These are phyloP conservation scores for Bursaphelenchus okinawaensis DNA, from an alignment of 2,888 invertebrate genomes.

Conservation along the genomic window DNA sequence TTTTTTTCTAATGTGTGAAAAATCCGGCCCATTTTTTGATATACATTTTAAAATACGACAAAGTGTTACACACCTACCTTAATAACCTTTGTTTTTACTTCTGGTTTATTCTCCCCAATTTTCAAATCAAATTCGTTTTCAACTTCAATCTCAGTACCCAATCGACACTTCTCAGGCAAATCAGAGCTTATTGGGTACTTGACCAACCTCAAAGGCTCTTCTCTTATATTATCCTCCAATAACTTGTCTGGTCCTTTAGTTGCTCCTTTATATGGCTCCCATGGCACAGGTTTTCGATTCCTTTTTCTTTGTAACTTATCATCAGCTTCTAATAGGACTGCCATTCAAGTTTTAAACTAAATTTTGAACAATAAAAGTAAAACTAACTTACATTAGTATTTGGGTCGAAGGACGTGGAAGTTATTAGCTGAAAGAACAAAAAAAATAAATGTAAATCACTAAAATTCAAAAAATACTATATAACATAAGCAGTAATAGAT, in stretches of 20 bases:
- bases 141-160: background rate
- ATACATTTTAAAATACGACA: background rate
- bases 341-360: too few relatives aligned
- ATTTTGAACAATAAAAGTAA: too few relatives aligned
- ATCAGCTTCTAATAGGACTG: too few relatives aligned
- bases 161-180: conserved; percentile 9
- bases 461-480: too few relatives aligned
- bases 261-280: conserved; percentile 45
- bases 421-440: too few relatives aligned
- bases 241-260: background rate
- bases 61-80: background rate
- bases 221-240: conserved; percentile 9
- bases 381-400: too few relatives aligned
- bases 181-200: background rate
- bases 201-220: conserved; percentile 1
- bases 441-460: too few relatives aligned
- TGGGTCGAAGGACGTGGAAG: too few relatives aligned
- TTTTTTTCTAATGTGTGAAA: too few relatives aligned
- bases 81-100: background rate
- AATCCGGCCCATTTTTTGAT: background rate
- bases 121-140: background rate
- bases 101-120: background rate
- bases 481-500: too few relatives aligned
- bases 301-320: background rate
- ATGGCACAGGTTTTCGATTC: conserved; percentile 35